A percentile compares a stretch with the other conserved stretches of the same genome.
phyloP scores from a whole-genome alignment of 2,888 invertebrate species.

The Homarus gammarus region DNA sequence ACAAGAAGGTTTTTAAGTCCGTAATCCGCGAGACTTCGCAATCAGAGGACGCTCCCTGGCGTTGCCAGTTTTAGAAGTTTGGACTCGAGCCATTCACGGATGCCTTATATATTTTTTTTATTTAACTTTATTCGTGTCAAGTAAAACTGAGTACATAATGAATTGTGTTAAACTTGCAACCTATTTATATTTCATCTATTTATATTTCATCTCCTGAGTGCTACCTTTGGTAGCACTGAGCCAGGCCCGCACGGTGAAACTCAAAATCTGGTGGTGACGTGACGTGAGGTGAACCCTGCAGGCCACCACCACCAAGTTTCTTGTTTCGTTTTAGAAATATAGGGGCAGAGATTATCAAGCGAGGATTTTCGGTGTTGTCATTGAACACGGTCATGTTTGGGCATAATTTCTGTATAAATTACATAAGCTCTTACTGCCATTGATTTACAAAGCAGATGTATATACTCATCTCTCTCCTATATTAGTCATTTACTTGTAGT shows the following conservation, averaged over 20 bases:
- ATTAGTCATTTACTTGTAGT: too few species aligned
- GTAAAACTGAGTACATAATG: not conserved
- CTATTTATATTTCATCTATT: not conserved
- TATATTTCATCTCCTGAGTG: not conserved
- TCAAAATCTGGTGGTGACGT: not conserved
- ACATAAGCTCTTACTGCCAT: too few species aligned
- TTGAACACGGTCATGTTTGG: too few species aligned
- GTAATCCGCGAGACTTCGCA: conserved; percentile 42
- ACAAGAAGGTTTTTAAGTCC: conserved; percentile 30
- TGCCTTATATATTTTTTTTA: not conserved
- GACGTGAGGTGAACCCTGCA: not conserved
- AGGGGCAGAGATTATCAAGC: too few species aligned
- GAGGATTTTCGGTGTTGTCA: too few species aligned
- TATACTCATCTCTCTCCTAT: too few species aligned
- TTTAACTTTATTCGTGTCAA: not conserved
- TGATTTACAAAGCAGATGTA: too few species aligned
- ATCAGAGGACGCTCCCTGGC: conserved; percentile 33
- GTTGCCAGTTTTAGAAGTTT: conserved; percentile 21
- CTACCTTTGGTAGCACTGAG: not conserved
- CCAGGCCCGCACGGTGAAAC: not conserved
- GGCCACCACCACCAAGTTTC: too few species aligned
- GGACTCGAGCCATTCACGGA: not conserved
- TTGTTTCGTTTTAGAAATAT: too few species aligned
- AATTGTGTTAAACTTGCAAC: not conserved
- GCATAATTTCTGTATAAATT: too few species aligned